These are phyloP conservation scores for Glaucopsyche alexis DNA, from an alignment of 2,888 invertebrate species.

Conservation along the genomic window DNA sequence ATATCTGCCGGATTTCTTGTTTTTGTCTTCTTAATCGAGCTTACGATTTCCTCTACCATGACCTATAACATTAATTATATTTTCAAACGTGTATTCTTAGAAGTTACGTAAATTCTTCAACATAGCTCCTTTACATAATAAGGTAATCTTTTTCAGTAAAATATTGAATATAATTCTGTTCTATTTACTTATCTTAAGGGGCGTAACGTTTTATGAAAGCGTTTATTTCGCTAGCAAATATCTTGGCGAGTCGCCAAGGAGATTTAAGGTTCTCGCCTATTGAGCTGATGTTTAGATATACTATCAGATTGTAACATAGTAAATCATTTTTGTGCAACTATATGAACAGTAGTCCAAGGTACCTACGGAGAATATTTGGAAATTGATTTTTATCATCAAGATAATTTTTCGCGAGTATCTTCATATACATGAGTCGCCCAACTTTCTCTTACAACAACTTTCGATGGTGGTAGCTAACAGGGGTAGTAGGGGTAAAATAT, in stretches of 20 bases:
- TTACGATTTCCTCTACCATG: too few species aligned
- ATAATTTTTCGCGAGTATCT: too few species aligned
- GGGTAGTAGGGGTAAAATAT: too few species aligned
- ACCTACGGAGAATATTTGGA: too few species aligned
- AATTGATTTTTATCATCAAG: too few species aligned
- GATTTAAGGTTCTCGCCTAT: background rate
- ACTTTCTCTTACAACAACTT: too few species aligned
- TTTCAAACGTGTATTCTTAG: background rate
- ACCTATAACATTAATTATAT: background rate
- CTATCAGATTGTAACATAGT: background rate
- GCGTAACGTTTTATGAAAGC: conserved; percentile 3
- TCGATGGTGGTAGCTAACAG: too few species aligned
- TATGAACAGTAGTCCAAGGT: too few species aligned
- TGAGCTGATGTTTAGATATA: background rate
- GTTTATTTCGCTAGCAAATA: conserved; percentile 14
- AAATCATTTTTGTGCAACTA: too few species aligned
- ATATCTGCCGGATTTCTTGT: too few species aligned
- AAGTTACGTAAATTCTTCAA: conserved; percentile 13
- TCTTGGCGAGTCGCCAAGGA: background rate
- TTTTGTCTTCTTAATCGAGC: too few species aligned
- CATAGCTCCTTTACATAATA: conserved; percentile 8
- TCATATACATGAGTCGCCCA: too few species aligned
- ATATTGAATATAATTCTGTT: conserved; percentile 24
- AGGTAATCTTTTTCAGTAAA: conserved; percentile 12
- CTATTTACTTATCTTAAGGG: conserved; percentile 20